Base-by-base conservation (phyloP, 2,888 invertebrate genomes). In the Melanostoma mellinum region DNA sequence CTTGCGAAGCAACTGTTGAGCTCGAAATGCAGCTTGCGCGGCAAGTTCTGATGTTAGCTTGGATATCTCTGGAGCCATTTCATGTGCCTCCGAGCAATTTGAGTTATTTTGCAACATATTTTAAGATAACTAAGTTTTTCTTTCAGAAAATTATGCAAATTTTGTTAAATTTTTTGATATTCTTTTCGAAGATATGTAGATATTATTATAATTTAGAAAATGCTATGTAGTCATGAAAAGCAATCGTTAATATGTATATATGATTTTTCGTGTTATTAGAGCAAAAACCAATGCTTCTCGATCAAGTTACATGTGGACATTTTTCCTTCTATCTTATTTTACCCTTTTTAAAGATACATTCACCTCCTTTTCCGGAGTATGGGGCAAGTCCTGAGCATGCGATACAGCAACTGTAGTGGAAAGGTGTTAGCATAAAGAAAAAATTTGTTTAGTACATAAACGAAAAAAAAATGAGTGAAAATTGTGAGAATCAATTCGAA, bases 41-140 rank as follows among this genome's bases (percentile, higher is more conserved):
- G 91, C 91, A 50, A 91, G 78, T 75, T 91, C 91, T 4, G 91
- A 91, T 71, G 89, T 90, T 69, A 91, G 87, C 55, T 90, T 90
- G 38, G 91, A 89, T 77, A 91, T 89, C 86, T 91, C 91, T 2
- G 90, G 89, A 35, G 89, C 88, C 85, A 91, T 86, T 86, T 91
- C 90, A 0, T 86, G 82, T 85, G 85, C 44, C 86, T 87, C 72
- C 40, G 86, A 46, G 85, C 86, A 77, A 74, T 79, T 73, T 35
- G 67, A 8, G 40, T 68, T 65, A 46, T 86, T 88, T 80, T 88
- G 89, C 73, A 80, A 81, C 88, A 86, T 85, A 72, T 88, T 88
- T 20, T 20, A 20, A 20, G 20, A 20, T 20, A 20, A 20, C 20
- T 20, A 20, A 20, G 20, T 1, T 20, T 20, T 20, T 20, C 20